Base-by-base conservation (phyloP, 2,888 invertebrate species). In the Listrodromus nycthemerus region DNA sequence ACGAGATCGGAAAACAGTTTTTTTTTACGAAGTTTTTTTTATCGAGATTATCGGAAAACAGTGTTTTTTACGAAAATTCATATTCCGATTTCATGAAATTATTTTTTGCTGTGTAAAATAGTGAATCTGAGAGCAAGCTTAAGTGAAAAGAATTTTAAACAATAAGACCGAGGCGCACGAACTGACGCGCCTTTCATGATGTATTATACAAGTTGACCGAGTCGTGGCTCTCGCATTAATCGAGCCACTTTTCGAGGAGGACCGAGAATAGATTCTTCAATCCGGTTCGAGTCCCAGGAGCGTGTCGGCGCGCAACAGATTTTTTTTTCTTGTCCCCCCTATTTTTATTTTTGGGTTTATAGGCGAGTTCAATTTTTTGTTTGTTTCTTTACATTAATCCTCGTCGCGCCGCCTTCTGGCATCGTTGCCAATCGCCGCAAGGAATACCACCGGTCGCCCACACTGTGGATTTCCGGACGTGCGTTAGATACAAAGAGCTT, bases 391-490 rank as follows among this genome's bases (percentile, higher is more conserved):
- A 41, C 16, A 58, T 58, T 27, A 58, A 58, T 58, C 58, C 21
- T 24, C 27, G 24, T 2, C 8, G 19, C 52, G 5, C 19, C 19
- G 27, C 24, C 24, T 24, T 58, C 24, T 58, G 13, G 21, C 13
- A 37, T 27, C 37, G 24, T 52, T 65, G 58, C n/a, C 24, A 30
- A 77, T 27, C 58, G 3, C 58, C 0, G 27, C 58, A 13, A 10
- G 58, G 24, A 27, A 58, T 37, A 37, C 8, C 24, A 16, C 27
- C 21, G 16, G 58, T 58, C 58, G 70, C 73, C 58, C 58, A 67
- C 21, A 67, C 48, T 61, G 67, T 61, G 67, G 67, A 80, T 80
- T 80, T 69, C 67, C 74, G 61, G 41, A 21, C 48, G 67, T 66
- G 65, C 3, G 55, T 58, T 10, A 21, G 58, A 24, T 58, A 58